phyloP scores from a whole-genome alignment of 1,140 invertebrate genomes.

The Pachyrhynchus sulphureomaculatus region DNA sequence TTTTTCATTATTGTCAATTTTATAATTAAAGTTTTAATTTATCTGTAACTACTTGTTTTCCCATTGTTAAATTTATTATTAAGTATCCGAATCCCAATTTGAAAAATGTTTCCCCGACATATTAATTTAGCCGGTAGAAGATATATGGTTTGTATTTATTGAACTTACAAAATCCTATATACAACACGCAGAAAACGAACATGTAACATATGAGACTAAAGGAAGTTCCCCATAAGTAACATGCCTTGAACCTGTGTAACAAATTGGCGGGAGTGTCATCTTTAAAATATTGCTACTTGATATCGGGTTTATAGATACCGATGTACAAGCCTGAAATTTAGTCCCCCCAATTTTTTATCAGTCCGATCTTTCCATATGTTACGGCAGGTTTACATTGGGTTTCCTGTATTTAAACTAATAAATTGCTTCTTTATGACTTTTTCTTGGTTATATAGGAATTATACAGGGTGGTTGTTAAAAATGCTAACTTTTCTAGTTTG shows the following conservation, averaged over 20 bases:
- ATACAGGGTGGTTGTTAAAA: too few species aligned
- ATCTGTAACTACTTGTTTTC: too few species aligned
- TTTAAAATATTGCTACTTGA: slow-evolving; percentile 37
- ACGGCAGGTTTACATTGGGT: neutral
- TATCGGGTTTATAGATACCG: slow-evolving; percentile 37
- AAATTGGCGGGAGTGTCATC: slow-evolving; percentile 38
- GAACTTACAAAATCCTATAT: neutral
- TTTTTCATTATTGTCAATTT: too few species aligned
- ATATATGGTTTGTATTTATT: slow-evolving; percentile 31
- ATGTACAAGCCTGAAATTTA: slow-evolving; percentile 22
- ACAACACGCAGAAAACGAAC: slow-evolving; percentile 18
- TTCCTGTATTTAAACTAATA: neutral
- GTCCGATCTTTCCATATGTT: neutral
- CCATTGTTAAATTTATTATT: too few species aligned
- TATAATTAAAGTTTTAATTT: too few species aligned
- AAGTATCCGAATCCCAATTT: neutral
- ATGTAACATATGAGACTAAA: slow-evolving; percentile 36
- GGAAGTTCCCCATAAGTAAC: slow-evolving; percentile 32
- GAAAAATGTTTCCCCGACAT: slow-evolving; percentile 22
- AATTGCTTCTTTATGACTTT: neutral
- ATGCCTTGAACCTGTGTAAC: slow-evolving; percentile 35
- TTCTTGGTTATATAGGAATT: too few species aligned
- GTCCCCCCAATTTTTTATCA: slow-evolving; percentile 19
- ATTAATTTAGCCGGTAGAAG: slow-evolving; percentile 22
- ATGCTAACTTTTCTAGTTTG: too few species aligned